Base-by-base conservation (phyloP, 2,113 vertebrate species). In the Phalacrocorax carbo region DNA sequence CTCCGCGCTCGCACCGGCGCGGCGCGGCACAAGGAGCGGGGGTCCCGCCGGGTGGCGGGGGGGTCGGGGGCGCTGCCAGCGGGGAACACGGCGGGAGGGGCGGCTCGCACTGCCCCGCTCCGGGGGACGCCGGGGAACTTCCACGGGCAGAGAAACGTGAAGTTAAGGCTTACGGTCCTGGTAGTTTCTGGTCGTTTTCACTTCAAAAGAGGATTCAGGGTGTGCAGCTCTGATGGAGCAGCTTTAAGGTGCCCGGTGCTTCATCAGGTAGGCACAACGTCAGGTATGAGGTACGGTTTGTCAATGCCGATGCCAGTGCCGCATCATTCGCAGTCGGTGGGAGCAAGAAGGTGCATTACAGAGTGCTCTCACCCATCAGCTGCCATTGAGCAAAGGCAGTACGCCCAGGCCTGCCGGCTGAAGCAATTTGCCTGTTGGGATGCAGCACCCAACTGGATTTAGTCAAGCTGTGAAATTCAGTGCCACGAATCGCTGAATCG, bases 241-340 rank as follows among this genome's bases (percentile, higher is more conserved):
- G 38, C 83, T 72, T 9, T 38, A 6, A 44, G 71, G 5, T 18
- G 44, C 34, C n/a, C 78, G 6, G 23, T 7, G 79, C 64, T 94
- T 79, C 55, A 11, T 40, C 79, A 52, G 91, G 54, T 18, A 22
- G 84, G 23, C 49, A 21, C 5, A 52, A 18, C 4, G 36, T 2
- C 32, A 5, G 52, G 0, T 17, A 7, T 0, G 30, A 42, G 81
- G 5, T 13, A 1, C 2, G 0, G 51, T 11, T 66, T 7, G 10
- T 19, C 38, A 0, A 7, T 4, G 58, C 52, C 3, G 55, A 13
- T 29, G 75, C 20, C 58, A 2, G 36, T 3, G 58, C 68, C 10
- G 16, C 69, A 46, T 51, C 84, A 8, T 21, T 52, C 17, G 0
- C 36, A 0, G 82, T 3, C 66, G 7, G 25, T 0, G 58, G 65